Evolutionary conservation across 2,113 vertebrate species (phyloP).

Genomic region (Gavialis gangeticus): DNA sequence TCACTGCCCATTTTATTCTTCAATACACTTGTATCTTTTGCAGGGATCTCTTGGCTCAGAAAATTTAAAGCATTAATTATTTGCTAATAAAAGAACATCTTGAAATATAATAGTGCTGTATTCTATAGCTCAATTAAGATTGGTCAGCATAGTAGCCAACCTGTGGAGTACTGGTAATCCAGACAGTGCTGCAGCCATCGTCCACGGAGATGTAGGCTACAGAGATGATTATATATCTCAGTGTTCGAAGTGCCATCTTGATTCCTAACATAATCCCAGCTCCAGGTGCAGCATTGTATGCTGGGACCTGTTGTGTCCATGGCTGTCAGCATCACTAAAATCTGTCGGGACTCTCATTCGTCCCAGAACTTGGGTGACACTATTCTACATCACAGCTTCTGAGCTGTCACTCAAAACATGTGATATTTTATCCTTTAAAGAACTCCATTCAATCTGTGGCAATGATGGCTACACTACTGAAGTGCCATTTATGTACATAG

Average conservation of each 20-base stretch:
- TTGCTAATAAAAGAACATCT: background rate
- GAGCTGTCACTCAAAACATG: background rate
- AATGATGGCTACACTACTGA: background rate
- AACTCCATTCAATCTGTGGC: background rate
- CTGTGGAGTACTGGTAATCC: background rate
- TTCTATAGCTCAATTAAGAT: background rate
- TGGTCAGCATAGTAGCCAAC: background rate
- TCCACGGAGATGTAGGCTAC: background rate
- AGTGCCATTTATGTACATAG: background rate
- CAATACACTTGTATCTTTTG: background rate
- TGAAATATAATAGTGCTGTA: background rate
- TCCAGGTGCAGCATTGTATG: background rate
- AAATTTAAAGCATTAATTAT: background rate
- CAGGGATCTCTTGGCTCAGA: background rate
- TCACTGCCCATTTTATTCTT: constrained; percentile 4
- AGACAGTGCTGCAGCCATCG: background rate
- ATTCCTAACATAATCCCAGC: background rate
- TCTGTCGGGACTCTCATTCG: background rate
- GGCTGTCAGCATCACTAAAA: background rate
- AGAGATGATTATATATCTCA: background rate
- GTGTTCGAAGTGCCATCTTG: background rate
- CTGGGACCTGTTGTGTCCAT: background rate
- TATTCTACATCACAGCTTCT: background rate
- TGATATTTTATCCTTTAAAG: background rate
- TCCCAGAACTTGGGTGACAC: background rate